Conservation (phyloP, 1,140 invertebrate genomes). For the Antheraea pernyi region DNA sequence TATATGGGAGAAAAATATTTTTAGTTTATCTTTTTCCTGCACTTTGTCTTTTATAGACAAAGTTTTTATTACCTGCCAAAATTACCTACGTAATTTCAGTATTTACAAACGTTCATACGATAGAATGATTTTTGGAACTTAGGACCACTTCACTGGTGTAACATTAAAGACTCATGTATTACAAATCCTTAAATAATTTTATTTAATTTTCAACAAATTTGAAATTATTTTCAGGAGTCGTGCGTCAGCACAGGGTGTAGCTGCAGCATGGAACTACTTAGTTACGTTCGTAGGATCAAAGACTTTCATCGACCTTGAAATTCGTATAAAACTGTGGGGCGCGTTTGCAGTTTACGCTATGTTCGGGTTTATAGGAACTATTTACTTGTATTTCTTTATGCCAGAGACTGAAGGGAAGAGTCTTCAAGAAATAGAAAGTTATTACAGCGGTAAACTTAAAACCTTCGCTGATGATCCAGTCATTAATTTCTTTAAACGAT, state of each 20-base stretch:
- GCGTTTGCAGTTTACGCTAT: constrained; percentile 82
- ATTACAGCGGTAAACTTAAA: constrained; percentile 76
- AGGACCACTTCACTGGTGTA: too few relatives aligned
- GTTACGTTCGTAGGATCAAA: constrained; percentile 83
- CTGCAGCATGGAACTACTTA: constrained; percentile 80
- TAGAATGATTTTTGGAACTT: too few relatives aligned
- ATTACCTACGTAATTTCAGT: too few relatives aligned
- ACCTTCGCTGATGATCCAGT: constrained; percentile 68
- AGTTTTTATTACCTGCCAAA: too few relatives aligned
- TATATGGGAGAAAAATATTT: too few relatives aligned
- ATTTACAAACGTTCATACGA: too few relatives aligned
- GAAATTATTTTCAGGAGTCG: constrained; percentile 66
- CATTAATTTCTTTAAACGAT: constrained; percentile 52
- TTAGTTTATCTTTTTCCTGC: too few relatives aligned
- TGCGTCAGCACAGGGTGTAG: constrained; percentile 80
- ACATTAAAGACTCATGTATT: too few relatives aligned
- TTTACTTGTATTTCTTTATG: constrained; percentile 83
- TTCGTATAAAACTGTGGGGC: constrained; percentile 75
- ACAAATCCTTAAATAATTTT: too few relatives aligned
- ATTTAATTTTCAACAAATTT: not conserved
- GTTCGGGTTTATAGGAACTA: constrained; percentile 80
- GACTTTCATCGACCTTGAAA: constrained; percentile 80
- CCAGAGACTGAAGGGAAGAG: constrained; percentile 90
- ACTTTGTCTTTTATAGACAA: too few relatives aligned
- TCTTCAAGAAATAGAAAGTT: constrained; percentile 85